phyloP scores from a whole-genome alignment of 2,888 invertebrate species.

The Odontocolon sp. region DNA sequence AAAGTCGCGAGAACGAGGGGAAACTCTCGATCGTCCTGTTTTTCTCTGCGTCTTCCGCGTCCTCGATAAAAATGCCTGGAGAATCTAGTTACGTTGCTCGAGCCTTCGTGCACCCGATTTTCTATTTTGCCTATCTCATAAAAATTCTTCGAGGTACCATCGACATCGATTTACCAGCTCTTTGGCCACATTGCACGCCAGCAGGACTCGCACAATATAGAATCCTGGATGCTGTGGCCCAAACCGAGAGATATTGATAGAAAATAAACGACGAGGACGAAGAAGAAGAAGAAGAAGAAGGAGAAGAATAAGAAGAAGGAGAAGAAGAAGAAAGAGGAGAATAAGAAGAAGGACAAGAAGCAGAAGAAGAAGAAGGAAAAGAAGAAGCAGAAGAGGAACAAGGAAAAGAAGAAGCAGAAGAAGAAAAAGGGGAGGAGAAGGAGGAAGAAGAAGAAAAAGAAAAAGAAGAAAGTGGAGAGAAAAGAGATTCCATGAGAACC shows the following conservation, averaged over 20 bases:
- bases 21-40: conserved; percentile 32
- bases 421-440: not conserved
- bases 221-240: not conserved
- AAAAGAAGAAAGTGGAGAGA: not conserved
- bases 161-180: conserved; percentile 56
- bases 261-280: conserved; percentile 40
- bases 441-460: not conserved
- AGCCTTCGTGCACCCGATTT: conserved; percentile 47
- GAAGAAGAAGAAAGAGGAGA: not conserved
- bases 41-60: conserved; percentile 1
- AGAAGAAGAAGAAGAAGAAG: not conserved
- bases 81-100: conserved; percentile 45
- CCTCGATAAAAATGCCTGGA: conserved; percentile 49
- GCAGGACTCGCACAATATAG: too few relatives aligned
- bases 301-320: not conserved
- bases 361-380: not conserved
- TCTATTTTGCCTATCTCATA: conserved; percentile 56
- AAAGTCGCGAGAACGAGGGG: conserved; percentile 16
- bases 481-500: conserved; percentile 28
- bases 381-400: not conserved
- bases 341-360: not conserved
- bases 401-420: not conserved
- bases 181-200: conserved; percentile 27
- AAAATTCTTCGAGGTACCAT: conserved; percentile 52
- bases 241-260: conserved; percentile 37